Conservation (phyloP, 2,113 vertebrate species). For the Atractosteus spatula region DNA sequence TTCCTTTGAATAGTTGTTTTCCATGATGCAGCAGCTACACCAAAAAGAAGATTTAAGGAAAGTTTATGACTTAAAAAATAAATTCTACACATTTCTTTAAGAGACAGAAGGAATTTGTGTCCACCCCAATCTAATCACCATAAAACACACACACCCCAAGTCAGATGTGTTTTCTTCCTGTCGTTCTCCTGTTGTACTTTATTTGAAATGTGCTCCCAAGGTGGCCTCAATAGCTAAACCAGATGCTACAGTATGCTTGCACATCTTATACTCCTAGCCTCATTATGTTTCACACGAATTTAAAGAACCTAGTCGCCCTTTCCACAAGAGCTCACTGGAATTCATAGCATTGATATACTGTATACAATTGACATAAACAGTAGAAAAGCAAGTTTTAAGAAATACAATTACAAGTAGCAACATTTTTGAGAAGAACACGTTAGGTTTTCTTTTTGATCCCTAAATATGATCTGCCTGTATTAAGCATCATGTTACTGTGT, state of each 20-base stretch:
- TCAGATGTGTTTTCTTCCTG: background rate
- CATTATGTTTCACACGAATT: background rate
- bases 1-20: background rate
- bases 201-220: slow-evolving; percentile 20
- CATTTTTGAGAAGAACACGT: no score
- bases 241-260: background rate
- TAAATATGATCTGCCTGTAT: no score
- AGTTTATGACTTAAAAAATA: slow-evolving; percentile 15
- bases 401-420: no score
- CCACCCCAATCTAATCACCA: background rate
- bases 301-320: no score
- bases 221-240: slow-evolving; percentile 18
- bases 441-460: no score
- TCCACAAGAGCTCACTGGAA: no score
- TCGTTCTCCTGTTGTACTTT: background rate
- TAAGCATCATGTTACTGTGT: no score
- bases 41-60: slow-evolving; percentile 13
- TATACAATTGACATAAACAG: no score
- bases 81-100: slow-evolving; percentile 7
- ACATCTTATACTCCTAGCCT: background rate
- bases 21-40: slow-evolving; percentile 9
- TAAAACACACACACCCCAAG: background rate
- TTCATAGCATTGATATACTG: no score
- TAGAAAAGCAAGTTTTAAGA: no score
- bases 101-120: background rate